Percentiles rank a stretch among this genome's conserved stretches.
These are phyloP conservation scores for Porites divaricata DNA, from an alignment of 92 coral and sea anemone species.

Conservation along the genomic window DNA sequence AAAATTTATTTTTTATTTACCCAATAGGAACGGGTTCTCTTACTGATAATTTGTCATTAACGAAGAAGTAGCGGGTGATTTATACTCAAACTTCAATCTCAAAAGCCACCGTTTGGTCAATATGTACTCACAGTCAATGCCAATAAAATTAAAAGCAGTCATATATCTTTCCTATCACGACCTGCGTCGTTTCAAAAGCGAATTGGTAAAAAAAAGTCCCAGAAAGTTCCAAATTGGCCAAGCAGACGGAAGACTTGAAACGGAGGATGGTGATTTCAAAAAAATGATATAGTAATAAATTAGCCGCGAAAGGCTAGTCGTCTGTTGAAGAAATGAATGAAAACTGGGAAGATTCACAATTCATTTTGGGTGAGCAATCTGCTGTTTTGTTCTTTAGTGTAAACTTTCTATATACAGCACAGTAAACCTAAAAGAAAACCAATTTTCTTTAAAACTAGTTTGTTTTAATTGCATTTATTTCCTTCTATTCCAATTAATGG, in stretches of 20 bases:
- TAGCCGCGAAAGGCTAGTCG: too few relatives aligned
- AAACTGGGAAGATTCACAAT: too few relatives aligned
- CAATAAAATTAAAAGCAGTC: not conserved
- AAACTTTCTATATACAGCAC: too few relatives aligned
- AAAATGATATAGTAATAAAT: too few relatives aligned
- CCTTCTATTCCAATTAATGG: too few relatives aligned
- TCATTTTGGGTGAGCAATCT: too few relatives aligned
- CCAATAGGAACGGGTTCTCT: constrained; percentile 5
- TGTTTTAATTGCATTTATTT: too few relatives aligned
- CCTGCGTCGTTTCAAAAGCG: not conserved
- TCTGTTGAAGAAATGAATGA: too few relatives aligned
- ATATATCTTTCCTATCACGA: constrained; percentile 2
- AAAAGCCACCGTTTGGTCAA: not conserved
- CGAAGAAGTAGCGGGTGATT: not conserved
- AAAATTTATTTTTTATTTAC: not conserved
- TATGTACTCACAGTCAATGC: not conserved
- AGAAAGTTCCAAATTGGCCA: not conserved
- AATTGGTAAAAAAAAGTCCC: not conserved
- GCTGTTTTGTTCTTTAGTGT: too few relatives aligned
- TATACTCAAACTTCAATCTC: not conserved
- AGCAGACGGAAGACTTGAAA: not conserved
- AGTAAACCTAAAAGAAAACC: too few relatives aligned
- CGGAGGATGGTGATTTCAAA: not conserved
- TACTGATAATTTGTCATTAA: not conserved
- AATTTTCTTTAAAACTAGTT: too few relatives aligned